Evolutionary conservation across 2,113 vertebrate genomes (phyloP), one percentile per base, ranked within the genome.

Genomic region (Hystrix cristata): DNA sequence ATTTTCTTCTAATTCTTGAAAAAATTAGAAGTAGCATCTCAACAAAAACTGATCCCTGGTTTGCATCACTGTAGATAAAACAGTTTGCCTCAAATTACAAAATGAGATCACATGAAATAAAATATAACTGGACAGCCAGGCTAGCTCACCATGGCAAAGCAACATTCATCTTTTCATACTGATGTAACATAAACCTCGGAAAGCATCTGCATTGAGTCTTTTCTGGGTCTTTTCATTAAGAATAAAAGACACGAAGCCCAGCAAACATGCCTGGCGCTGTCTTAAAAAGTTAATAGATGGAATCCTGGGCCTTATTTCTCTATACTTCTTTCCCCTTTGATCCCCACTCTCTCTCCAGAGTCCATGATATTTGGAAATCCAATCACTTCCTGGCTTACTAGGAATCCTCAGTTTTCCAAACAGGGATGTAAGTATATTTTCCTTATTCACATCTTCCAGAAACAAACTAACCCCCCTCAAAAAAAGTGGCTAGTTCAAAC

Each of bases 61-160:
- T 76, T 83, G 46, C 14, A 29, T 29, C 31, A 78, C 9, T 91
- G 55, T 78, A 46, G 65, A n/a, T 34, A 69, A 78, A 64, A 71
- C 1, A 43, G n/a, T 79, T 90, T 92, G 10, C 29, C 11, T 89
- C 34, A 92, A 89, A 96, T 89, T 53, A 69, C 69, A 59, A 62
- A 85, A 64, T 55, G 27, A 87, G 19, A 74, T 59, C 65, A 86
- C 43, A 83, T 10, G 18, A 91, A 38, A 79, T 67, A 46, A 72
- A 86, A 65, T 25, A 9, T 62, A 60, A 19, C 57, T 85, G 53
- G 19, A 85, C 76, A 65, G 27, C 6, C 60, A 57, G 11, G n/a
- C 38, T 1, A 34, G 21, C 46, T 64, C 21, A 65, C 46, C 53
- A 72, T 25, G 87, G 81, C n/a, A 82, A 74, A 93, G 38, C 6